A percentile compares a stretch with the other conserved stretches of the same genome.
Evolutionary conservation across 2,113 vertebrate species (phyloP).

Genomic region (sheep (Ovis aries)): DNA sequence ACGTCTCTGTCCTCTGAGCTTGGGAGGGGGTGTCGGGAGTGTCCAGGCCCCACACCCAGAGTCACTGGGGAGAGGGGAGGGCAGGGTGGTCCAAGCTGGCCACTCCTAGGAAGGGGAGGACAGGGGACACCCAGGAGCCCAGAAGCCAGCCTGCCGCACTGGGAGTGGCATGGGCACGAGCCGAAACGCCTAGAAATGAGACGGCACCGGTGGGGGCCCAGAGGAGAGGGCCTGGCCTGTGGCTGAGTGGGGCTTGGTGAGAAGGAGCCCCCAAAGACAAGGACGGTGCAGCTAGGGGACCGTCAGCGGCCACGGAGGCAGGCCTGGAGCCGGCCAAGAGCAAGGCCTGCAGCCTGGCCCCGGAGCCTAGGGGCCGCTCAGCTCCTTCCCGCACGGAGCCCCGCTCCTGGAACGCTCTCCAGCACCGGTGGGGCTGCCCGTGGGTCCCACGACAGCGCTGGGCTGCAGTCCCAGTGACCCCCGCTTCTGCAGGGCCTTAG

Average conservation of each 20-base stretch:
- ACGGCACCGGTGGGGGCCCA: rapidly evolving
- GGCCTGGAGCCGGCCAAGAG: rapidly evolving
- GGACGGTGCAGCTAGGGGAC: rapidly evolving
- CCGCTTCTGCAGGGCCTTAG: rapidly evolving
- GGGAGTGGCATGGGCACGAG: rapidly evolving
- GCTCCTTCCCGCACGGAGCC: rapidly evolving
- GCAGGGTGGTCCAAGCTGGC: background rate
- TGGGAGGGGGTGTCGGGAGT: rapidly evolving
- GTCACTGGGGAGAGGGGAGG: rapidly evolving
- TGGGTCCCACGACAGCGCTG: rapidly evolving
- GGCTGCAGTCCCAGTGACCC: background rate
- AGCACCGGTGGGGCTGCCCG: rapidly evolving
- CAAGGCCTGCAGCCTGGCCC: background rate
- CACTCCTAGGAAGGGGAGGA: background rate
- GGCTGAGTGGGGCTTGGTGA: no score
- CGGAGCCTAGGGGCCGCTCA: rapidly evolving
- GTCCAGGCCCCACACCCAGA: background rate
- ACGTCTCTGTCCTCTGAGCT: background rate
- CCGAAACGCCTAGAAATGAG: rapidly evolving
- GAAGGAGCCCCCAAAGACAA: background rate
- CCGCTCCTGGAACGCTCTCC: rapidly evolving
- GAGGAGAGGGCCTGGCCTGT: background rate
- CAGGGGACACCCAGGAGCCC: rapidly evolving
- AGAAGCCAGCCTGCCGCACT: rapidly evolving
- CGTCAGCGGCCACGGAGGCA: background rate